Conservation (phyloP, 2,113 vertebrate genomes). For the Macaca mulatta region DNA sequence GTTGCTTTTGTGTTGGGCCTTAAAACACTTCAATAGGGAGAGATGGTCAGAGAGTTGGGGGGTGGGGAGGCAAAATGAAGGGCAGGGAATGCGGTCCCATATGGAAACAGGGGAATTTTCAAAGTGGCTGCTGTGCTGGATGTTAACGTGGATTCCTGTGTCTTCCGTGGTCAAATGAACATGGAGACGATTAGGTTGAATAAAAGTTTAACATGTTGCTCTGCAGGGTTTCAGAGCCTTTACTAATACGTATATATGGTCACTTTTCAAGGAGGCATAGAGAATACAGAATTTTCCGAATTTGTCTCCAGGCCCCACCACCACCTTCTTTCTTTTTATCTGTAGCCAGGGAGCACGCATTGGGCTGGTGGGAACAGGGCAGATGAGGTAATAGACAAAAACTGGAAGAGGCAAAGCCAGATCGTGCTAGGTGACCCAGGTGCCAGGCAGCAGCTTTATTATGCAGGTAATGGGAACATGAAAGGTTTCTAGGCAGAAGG, state of each 20-base stretch:
- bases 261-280: not conserved
- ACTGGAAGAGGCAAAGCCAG: not conserved
- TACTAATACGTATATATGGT: too few species aligned
- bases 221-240: not conserved
- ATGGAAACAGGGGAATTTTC: not conserved
- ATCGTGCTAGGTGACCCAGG: not conserved
- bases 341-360: not conserved
- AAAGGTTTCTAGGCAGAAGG: not conserved
- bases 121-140: not conserved
- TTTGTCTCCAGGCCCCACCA: not conserved
- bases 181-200: too few species aligned
- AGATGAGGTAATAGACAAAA: not conserved
- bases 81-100: not conserved
- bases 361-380: too few species aligned
- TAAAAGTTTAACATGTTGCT: not conserved
- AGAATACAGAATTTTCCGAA: not conserved
- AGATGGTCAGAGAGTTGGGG: not conserved
- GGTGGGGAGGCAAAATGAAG: accelerated
- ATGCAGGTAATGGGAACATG: not conserved
- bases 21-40: not conserved
- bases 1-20: not conserved
- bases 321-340: not conserved
- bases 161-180: not conserved
- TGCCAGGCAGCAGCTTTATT: not conserved
- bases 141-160: accelerated